Base-by-base conservation (phyloP, 1,140 invertebrate genomes). In the Ganaspis sp. region DNA sequence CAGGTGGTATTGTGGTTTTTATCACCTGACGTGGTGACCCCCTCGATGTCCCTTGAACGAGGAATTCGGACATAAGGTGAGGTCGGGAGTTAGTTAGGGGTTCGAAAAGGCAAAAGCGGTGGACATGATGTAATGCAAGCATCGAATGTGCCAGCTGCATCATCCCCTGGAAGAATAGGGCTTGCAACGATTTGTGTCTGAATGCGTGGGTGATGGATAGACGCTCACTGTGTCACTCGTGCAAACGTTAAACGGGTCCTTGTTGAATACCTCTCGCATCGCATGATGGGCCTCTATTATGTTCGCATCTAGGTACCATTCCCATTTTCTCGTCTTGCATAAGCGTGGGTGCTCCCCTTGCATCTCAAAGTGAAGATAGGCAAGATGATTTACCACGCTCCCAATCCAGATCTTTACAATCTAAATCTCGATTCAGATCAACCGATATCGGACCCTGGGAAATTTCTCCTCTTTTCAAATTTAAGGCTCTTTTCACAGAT, bases 181-280 rank as follows among this genome's bases (percentile, higher is more conserved):
- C 70, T 45, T 45, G 71, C 19, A 77, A 78, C 38, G 58, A 80
- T 84, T 75, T 72, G 58, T 77, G 23, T 80, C 74, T 85, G 83
- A 86, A 86, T 87, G 86, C 86, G 90, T 89, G 87, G 90, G 89
- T 91, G 90, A 90, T 90, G 88, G 90, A 91, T 91, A 87, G 87
- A 89, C 83, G 83, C 79, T 85, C 82, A 86, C 84, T 82, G 85
- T 86, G 84, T 84, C 84, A 85, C 74, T 82, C 81, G 81, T 78
- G 81, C 84, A 80, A 83, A 85, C 78, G 78, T 82, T 84, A 83
- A 84, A 87, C 80, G 77, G 73, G 70, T 17, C 74, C 72, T 26
- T 58, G 5, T 64, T 64, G 12, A n/a, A 64, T 64, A 64, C 23
- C 23, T 49, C 23, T 64, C 3, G 58, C 12, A 64, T 64, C 58